Percentiles rank a stretch among this genome's conserved stretches.
Conservation (phyloP, 2,888 invertebrate genomes). For the Gasteruption jaculator region DNA sequence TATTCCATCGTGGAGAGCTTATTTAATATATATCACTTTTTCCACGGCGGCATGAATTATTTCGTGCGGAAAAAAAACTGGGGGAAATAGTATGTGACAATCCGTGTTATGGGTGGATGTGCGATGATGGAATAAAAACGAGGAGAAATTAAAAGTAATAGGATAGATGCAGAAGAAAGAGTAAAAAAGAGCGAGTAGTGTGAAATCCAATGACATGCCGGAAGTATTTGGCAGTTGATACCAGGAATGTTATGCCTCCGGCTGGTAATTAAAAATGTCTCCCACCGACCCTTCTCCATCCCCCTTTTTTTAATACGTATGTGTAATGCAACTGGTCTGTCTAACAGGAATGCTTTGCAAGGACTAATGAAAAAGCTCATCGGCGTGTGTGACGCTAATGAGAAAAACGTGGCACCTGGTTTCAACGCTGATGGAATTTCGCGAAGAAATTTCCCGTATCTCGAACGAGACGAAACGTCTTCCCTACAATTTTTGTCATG, state of each 20-base stretch:
- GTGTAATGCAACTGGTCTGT: slow-evolving; percentile 34
- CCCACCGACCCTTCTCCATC: slow-evolving; percentile 24
- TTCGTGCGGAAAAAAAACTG: too few relatives aligned
- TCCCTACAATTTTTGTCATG: too few relatives aligned
- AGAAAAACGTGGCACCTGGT: slow-evolving; percentile 37
- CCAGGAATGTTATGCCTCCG: slow-evolving; percentile 41
- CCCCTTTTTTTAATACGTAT: too few relatives aligned
- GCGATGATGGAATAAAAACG: too few relatives aligned
- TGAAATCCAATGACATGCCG: slow-evolving; percentile 40
- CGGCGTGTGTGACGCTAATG: slow-evolving; percentile 47
- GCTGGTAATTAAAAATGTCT: slow-evolving; percentile 51
- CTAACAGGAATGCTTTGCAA: slow-evolving; percentile 47
- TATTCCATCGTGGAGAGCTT: too few relatives aligned
- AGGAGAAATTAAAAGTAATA: too few relatives aligned
- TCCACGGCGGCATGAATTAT: too few relatives aligned
- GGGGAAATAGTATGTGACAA: too few relatives aligned
- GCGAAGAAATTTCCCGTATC: slow-evolving; percentile 37
- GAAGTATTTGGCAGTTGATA: slow-evolving; percentile 51
- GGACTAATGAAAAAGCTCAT: slow-evolving; percentile 52
- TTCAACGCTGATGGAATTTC: slow-evolving; percentile 42
- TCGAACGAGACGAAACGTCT: too few relatives aligned
- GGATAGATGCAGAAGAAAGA: too few relatives aligned
- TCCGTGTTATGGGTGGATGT: too few relatives aligned
- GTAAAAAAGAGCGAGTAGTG: slow-evolving; percentile 10
- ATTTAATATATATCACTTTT: too few relatives aligned